A percentile compares a stretch with the other conserved stretches of the same genome.
These are phyloP conservation scores for Dexiosoma caninum DNA, from an alignment of 2,888 invertebrate species.

Conservation along the genomic window DNA sequence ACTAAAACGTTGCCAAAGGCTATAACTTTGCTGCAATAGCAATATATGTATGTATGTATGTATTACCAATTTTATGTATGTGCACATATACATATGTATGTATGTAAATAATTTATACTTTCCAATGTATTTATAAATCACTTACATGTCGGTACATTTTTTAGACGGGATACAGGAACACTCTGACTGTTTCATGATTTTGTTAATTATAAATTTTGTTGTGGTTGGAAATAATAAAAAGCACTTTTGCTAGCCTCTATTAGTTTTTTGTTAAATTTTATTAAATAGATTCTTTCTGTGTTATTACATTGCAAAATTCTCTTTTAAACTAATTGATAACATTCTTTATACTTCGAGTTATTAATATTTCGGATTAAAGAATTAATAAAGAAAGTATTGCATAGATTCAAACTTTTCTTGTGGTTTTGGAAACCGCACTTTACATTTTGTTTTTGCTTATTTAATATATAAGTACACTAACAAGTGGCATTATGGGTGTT, in stretches of 20 bases:
- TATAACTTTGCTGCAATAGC: slow-evolving; percentile 70
- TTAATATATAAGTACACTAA: neutral
- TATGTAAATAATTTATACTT: no score
- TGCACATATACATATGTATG: no score
- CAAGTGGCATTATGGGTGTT: no score
- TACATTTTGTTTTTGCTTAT: neutral
- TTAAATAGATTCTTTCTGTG: neutral
- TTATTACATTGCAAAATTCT: neutral
- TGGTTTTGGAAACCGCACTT: neutral
- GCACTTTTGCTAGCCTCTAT: neutral
- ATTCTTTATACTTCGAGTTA: neutral
- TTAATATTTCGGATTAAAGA: no score
- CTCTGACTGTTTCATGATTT: slow-evolving; percentile 3
- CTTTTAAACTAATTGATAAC: neutral
- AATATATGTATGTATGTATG: no score
- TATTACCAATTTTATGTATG: no score
- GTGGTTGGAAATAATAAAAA: no score
- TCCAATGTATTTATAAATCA: neutral
- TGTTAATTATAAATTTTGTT: no score
- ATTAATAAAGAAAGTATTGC: no score
- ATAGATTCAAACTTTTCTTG: slow-evolving; percentile 1
- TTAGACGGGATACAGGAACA: neutral
- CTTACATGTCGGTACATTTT: slow-evolving; percentile 21
- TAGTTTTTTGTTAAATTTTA: neutral
- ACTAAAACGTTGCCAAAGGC: slow-evolving; percentile 75